phyloP scores from a whole-genome alignment of 2,797 vertebrate species.

The Spinibarbus caldwelli region DNA sequence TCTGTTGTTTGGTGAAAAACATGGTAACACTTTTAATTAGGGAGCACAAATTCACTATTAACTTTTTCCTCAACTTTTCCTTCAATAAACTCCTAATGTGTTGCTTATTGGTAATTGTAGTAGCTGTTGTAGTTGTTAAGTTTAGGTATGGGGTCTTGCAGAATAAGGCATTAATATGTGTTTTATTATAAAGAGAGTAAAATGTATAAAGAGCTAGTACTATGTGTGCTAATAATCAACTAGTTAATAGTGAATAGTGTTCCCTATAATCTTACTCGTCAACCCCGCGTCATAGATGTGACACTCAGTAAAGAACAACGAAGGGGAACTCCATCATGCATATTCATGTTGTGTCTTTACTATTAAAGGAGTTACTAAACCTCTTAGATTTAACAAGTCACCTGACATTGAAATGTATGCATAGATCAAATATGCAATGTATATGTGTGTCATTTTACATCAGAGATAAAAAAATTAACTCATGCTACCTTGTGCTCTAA shows the following conservation, averaged over 20 bases:
- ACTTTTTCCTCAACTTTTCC: too few species aligned
- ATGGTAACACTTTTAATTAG: not conserved
- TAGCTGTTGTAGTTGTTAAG: not conserved
- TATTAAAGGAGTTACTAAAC: too few species aligned
- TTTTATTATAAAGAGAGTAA: not conserved
- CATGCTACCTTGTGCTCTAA: not conserved
- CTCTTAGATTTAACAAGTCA: too few species aligned
- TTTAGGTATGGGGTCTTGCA: not conserved
- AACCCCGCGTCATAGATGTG: not conserved
- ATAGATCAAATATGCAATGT: too few species aligned
- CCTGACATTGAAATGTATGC: too few species aligned
- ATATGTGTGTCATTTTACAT: too few species aligned
- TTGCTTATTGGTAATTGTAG: not conserved
- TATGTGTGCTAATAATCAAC: not conserved
- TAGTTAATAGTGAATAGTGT: not conserved
- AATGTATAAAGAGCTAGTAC: not conserved
- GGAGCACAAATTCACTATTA: not conserved
- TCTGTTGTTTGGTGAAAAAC: not conserved
- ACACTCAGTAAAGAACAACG: not conserved
- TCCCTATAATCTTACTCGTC: not conserved
- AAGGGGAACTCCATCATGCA: too few species aligned
- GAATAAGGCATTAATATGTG: not conserved
- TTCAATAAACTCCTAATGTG: too few species aligned
- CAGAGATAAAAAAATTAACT: too few species aligned
- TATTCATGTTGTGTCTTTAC: too few species aligned